These are phyloP conservation scores for Corticium candelabrum DNA, from an alignment of 37 sponge, comb jelly and placozoan species.

Conservation along the genomic window DNA sequence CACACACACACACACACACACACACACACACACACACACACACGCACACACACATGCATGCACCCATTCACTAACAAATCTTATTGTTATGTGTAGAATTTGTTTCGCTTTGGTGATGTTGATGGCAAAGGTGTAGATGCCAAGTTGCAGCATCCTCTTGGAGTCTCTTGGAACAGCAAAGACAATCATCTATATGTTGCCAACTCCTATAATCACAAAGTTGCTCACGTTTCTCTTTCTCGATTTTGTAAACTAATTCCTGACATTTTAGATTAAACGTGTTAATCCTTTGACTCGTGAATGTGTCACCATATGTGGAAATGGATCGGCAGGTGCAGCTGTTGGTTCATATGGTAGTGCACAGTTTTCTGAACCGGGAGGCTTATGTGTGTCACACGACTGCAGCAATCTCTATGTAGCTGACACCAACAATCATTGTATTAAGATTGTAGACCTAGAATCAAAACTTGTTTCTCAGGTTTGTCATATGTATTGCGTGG, in stretches of 20 bases:
- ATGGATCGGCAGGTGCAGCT: slow-evolving; percentile 33
- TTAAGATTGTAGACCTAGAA: slow-evolving; percentile 51
- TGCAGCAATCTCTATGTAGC: slow-evolving; percentile 53
- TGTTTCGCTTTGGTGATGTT: slow-evolving; percentile 84
- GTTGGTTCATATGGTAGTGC: slow-evolving; percentile 49
- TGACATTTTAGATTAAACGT: slow-evolving; percentile 56
- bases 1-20: too few relatives aligned
- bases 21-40: too few relatives aligned
- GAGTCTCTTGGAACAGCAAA: slow-evolving; percentile 44
- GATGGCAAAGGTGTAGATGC: slow-evolving; percentile 76
- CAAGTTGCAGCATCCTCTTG: slow-evolving; percentile 87
- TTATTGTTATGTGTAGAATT: slow-evolving; percentile 38
- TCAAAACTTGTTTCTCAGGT: slow-evolving; percentile 40
- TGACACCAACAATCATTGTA: slow-evolving; percentile 83
- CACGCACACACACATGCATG: too few relatives aligned
- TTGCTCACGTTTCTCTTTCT: too few relatives aligned
- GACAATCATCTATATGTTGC: slow-evolving; percentile 40
- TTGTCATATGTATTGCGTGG: background rate
- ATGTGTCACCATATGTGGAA: slow-evolving; percentile 57
- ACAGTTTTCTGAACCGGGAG: slow-evolving; percentile 79
- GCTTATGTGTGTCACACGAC: slow-evolving; percentile 37
- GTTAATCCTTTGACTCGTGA: slow-evolving; percentile 24
- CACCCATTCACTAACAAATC: too few relatives aligned
- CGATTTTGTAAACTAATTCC: too few relatives aligned
- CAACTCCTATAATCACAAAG: slow-evolving; percentile 93